A percentile compares a stretch with the other conserved stretches of the same genome.
These are phyloP conservation scores for Ophonus ardosiacus DNA, from an alignment of 2,888 invertebrate species.

Conservation along the genomic window DNA sequence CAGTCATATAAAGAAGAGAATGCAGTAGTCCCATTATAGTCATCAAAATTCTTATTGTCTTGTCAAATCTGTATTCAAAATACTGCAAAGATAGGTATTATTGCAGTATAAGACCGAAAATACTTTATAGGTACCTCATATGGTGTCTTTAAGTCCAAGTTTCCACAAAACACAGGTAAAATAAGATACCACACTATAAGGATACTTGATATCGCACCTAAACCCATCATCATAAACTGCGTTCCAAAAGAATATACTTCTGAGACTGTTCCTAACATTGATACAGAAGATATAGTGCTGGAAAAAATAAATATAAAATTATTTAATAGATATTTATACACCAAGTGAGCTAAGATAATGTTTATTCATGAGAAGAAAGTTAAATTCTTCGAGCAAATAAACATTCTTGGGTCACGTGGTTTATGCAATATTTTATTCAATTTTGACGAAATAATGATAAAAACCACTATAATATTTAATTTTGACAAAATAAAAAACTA, in stretches of 20 bases:
- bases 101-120: background rate
- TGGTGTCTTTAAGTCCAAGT: constrained; percentile 36
- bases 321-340: too few relatives aligned
- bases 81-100: constrained; percentile 32
- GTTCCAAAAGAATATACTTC: constrained; percentile 38
- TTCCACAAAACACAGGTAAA: constrained; percentile 47
- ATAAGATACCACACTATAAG: constrained; percentile 10
- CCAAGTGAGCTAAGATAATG: too few relatives aligned
- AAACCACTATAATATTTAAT: too few relatives aligned
- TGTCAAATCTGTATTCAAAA: constrained; percentile 25
- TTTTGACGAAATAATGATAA: too few relatives aligned
- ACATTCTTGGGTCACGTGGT: too few relatives aligned
- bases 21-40: background rate
- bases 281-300: background rate
- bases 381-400: too few relatives aligned
- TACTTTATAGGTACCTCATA: constrained; percentile 14
- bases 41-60: background rate
- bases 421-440: too few relatives aligned
- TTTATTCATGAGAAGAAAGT: too few relatives aligned
- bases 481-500: too few relatives aligned
- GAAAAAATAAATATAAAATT: too few relatives aligned
- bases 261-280: constrained; percentile 23
- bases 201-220: background rate
- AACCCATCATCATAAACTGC: background rate
- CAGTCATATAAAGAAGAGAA: constrained; percentile 16